Evolutionary conservation across 2,888 invertebrate genomes (phyloP), one percentile per base, ranked within the genome.

Genomic region (Calameuta pallipes): DNA sequence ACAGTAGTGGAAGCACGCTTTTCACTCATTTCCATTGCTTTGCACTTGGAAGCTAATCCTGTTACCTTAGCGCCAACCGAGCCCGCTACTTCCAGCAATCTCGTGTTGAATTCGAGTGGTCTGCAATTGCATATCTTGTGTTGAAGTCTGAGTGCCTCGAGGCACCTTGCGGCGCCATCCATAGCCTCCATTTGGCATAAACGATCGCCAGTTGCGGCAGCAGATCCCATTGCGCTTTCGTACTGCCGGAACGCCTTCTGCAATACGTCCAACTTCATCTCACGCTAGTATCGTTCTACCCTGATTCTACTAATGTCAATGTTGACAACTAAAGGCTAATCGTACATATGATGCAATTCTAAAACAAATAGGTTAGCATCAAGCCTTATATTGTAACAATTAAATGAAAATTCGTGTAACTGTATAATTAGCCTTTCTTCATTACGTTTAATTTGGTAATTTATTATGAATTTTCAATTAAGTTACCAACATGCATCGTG

Each of bases 101-200:
- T 93, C 1, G 96, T 96, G 91, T 97, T 97, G 90, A 97, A 97
- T 91, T 97, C 97, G 80, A 97, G 91, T 1, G 97, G 97, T 79
- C 97, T 93, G 90, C 97, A 97, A 92, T 97, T 97, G 92, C 97
- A 97, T 86, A 97, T 97, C 89, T 96, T 95, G 87, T 96, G 96
- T 87, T 97, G 96, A 11, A 95, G 91, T 83, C 96, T 92, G 41
- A 97, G 91, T 0, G 95, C 95, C 87, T 97, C 97, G 69, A 97
- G 92, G 85, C 97, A 97, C 74, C 96, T 92, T 0, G 97, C 97
- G 0, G 96, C 96, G 0, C 97, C 97, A 86, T 97, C 97, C 96
- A 97, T 97, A 0, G 97, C 97, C 87, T 97, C 96, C 96, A 97
- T 97, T 90, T 97, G 97, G 12, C 96, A 96, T 81, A 97, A 94